Evolutionary conservation across 2,113 vertebrate genomes (phyloP).

Genomic region (Jaculus jaculus): DNA sequence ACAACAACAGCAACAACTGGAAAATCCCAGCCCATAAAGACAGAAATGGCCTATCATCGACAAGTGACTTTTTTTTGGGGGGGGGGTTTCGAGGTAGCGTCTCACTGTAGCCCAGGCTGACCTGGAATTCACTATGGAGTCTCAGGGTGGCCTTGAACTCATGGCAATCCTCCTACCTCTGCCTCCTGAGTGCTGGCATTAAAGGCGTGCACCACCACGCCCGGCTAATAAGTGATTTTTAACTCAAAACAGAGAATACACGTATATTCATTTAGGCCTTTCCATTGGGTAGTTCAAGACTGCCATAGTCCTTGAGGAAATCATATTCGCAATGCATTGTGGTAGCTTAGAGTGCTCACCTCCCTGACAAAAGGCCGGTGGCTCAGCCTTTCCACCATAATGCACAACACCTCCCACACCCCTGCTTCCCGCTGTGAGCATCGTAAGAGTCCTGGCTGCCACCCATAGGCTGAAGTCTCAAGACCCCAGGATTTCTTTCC

Average conservation of each 20-base stretch:
- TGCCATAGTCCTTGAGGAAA: neutral
- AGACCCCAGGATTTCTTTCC: neutral
- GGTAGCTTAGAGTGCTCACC: neutral
- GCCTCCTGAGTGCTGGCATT: no score
- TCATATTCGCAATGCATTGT: neutral
- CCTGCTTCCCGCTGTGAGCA: neutral
- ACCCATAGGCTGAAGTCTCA: neutral
- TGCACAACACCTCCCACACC: neutral
- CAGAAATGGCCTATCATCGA: neutral
- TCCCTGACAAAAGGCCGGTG: neutral
- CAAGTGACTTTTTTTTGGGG: no score
- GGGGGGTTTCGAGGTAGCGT: no score
- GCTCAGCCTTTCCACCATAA: neutral
- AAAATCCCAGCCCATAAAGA: neutral
- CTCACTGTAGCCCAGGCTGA: no score
- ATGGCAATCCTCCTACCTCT: no score
- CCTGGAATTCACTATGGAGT: no score
- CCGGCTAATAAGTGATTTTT: no score
- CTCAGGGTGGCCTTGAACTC: no score
- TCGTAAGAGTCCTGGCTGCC: neutral
- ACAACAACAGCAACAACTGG: no score
- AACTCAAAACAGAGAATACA: neutral
- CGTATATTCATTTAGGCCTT: neutral
- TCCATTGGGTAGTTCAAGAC: neutral
- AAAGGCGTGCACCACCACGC: no score